Base-by-base conservation (phyloP, 2,113 vertebrate species). In the Casuarius casuarius region DNA sequence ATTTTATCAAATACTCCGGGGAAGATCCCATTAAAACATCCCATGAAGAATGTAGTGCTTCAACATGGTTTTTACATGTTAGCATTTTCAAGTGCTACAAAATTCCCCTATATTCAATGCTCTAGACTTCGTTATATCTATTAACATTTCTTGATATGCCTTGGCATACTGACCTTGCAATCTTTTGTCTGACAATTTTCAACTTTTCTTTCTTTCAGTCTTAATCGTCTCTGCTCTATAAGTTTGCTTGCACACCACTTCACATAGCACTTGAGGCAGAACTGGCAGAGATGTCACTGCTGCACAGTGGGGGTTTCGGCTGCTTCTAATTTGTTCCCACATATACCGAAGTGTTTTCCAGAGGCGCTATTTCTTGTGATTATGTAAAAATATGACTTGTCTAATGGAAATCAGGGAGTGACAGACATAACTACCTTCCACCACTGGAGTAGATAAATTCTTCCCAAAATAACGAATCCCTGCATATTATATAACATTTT, bases 321-420 rank as follows among this genome's bases (percentile, higher is more conserved):
- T 77, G 71, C 44, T 49, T 88, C 67, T 94, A 84, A 94, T 95
- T 96, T 95, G 26, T 38, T 94, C 54, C 25, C 46, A 80, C 35
- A 46, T 74, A 72, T 38, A 76, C 33, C 56, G 58, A 93, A 93
- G 33, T 83, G 46, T 70, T 95, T 94, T 96, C 87, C 78, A 96
- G 84, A 90, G 81, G 87, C 82, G 58, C 7, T 66, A 38, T 80
- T 90, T 94, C 71, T 83, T 44, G 10, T 48, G 31, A 80, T 85
- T 83, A 83, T 83, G 46, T 63, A 80, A 91, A 95, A 92, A 93
- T 80, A 67, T 7, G 7, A 42, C 22, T 67, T 81, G 17, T 48
- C 26, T 80, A 77, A 29, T 35, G 7, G n/a, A 81, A 94, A 56
- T 28, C 67, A 81, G 12, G 26, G 14, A 91, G 74, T 84, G 61